Percentiles rank a stretch among this genome's conserved stretches.
Conservation (phyloP, 2,113 vertebrate species). For the Motacilla alba region DNA sequence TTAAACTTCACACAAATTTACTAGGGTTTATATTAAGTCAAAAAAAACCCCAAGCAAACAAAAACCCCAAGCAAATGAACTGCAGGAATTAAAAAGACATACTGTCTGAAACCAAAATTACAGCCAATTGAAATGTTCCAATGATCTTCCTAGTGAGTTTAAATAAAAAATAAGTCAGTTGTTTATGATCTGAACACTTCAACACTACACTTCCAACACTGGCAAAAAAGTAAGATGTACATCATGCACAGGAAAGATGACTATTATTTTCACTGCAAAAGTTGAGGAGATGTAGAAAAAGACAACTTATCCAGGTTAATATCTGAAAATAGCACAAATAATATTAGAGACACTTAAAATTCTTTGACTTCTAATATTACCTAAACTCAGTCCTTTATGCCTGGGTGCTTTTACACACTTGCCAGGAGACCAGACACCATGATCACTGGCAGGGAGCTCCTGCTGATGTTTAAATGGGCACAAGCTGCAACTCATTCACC, state of each 20-base stretch:
- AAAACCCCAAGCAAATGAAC: background rate
- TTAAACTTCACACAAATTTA: background rate
- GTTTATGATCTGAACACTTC: background rate
- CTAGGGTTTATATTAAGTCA: background rate
- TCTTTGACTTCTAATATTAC: background rate
- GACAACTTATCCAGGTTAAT: background rate
- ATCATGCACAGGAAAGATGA: background rate
- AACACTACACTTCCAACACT: background rate
- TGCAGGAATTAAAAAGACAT: background rate
- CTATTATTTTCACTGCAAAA: background rate
- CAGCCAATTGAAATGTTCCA: background rate
- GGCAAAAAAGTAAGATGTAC: background rate
- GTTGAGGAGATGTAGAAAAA: background rate
- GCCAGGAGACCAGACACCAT: background rate
- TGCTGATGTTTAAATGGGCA: background rate
- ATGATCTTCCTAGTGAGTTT: background rate
- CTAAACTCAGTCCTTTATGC: background rate
- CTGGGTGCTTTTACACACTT: background rate
- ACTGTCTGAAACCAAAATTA: background rate
- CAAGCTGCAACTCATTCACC: slow-evolving; percentile 43
- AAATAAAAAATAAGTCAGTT: background rate
- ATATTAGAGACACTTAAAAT: background rate
- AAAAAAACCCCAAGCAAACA: background rate
- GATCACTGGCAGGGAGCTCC: background rate
- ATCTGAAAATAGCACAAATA: background rate